Evolutionary conservation across 2,888 invertebrate species (phyloP), one percentile per base, ranked within the genome.

Genomic region (Cryptosula pallasiana): DNA sequence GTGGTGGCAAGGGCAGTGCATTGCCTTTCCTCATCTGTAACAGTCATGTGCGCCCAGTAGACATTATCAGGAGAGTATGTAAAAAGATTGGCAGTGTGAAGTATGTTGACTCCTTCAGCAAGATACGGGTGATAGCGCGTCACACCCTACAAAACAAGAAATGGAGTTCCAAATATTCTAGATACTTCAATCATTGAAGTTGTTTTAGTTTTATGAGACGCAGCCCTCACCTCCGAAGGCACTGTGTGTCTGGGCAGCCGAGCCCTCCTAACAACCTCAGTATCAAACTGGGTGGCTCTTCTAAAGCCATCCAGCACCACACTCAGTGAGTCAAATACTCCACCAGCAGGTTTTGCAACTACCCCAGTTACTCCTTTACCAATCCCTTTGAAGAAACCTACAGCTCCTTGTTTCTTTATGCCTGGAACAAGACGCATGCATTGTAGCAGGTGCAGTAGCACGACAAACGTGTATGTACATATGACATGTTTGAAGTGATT

Each of bases 221-320:
- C n/a, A n/a, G n/a, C n/a, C n/a, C n/a, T n/a, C 83, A 90, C 90
- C 86, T 90, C 87, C 76, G 88, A 87, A 54, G 88, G 87, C 77
- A 90, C 89, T 75, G 90, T 88, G 80, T 90, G 90, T 72, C 92
- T 85, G 0, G 92, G 91, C 76, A 92, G 86, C 20, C 92, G 87
- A 74, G 89, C 87, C 72, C 91, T 87, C 32, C 90, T 88, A 25
- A 89, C 87, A 20, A 84, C 80, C 34, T 90, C 88, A 72, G 89
- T 90, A 0, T 90, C 90, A 74, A 90, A 84, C 78, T 90, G 88
- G 2, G 88, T 87, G 74, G 90, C 89, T 69, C 88, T 86, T 78
- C 87, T 86, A 70, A 88, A 85, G 34, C 91, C 91, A 78, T 90
- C 90, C 77, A 89, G 88, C 1, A 91, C 90, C 85, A 90, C 87